Evolutionary conservation across 2,888 invertebrate genomes (phyloP), one percentile per base, ranked within the genome.

Genomic region (Theretra japonica): DNA sequence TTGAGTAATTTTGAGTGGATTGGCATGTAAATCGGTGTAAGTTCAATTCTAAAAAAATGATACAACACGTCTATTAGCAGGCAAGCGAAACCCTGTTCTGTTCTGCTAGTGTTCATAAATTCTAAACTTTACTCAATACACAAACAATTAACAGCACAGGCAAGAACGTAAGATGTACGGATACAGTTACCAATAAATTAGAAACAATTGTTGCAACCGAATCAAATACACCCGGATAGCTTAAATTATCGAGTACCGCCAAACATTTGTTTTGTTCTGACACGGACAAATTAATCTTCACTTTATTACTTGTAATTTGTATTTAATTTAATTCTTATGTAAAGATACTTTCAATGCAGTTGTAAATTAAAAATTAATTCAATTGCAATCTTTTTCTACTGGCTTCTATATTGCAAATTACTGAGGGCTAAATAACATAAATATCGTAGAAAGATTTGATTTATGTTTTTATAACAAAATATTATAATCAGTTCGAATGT

Each of bases 111-210:
- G 11, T 41, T 41, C 11, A 15, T 41, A 41, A 41, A 41, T 41
- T 41, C 15, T 41, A 41, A 41, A 41, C 41, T 53, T 53, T 53
- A n/a, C 53, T 53, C 17, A 19, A n/a, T n/a, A 17, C 53, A 53
- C 19, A n/a, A 17, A n/a, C 53, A 53, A 53, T 53, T 53, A 53
- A 53, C 53, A n/a, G 53, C 6, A 53, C 53, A 53, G 17, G 4
- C 19, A 25, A 28, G 19, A 25, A 6, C 28, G 5, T 28, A 17
- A 59, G 25, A 59, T 59, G 28, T 25, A 59, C 33, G 62, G 21
- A 21, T 21, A 33, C 41, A 21, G 62, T 41, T 21, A 21, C 21
- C 62, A 72, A 73, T 62, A 62, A 62, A 69, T 48, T 70, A 48
- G 28, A 23, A 30, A 25, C 53, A 48, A 57, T 50, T 53, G 28